Percentiles rank a stretch among this genome's conserved stretches.
Conservation (phyloP, 2,113 vertebrate genomes). For the Capreolus pygargus region DNA sequence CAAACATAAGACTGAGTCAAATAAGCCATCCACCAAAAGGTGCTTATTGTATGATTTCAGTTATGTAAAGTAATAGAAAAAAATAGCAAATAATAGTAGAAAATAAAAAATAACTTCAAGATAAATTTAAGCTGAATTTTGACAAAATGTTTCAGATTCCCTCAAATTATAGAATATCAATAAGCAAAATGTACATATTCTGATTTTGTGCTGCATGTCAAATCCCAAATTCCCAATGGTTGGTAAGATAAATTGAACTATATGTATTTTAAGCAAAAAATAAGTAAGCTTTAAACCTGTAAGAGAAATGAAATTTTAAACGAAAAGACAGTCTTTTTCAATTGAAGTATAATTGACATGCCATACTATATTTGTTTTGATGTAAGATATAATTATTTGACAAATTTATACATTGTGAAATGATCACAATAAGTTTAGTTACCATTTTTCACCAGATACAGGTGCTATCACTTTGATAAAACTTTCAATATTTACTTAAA, state of each 20-base stretch:
- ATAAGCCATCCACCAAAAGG: background rate
- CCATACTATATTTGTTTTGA: background rate
- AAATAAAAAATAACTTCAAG: background rate
- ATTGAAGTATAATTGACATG: background rate
- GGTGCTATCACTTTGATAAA: background rate
- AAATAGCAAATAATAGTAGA: background rate
- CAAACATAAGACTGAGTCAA: background rate
- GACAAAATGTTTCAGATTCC: conserved; percentile 18
- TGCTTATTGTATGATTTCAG: background rate
- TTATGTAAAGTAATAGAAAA: background rate
- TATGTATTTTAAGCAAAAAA: conserved; percentile 22
- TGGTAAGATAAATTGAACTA: background rate
- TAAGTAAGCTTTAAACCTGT: background rate
- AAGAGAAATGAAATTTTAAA: background rate
- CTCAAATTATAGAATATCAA: background rate
- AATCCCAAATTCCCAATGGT: background rate
- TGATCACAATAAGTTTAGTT: background rate
- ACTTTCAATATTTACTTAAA: background rate
- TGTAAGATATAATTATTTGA: background rate
- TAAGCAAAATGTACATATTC: background rate
- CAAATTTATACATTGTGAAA: background rate
- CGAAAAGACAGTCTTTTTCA: background rate
- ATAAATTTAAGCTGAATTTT: conserved; percentile 55
- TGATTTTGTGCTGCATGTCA: conserved; percentile 5
- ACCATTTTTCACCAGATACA: background rate